Base-by-base conservation (phyloP, 2,797 vertebrate species). In the Sternarchorhynchus goeldii region DNA sequence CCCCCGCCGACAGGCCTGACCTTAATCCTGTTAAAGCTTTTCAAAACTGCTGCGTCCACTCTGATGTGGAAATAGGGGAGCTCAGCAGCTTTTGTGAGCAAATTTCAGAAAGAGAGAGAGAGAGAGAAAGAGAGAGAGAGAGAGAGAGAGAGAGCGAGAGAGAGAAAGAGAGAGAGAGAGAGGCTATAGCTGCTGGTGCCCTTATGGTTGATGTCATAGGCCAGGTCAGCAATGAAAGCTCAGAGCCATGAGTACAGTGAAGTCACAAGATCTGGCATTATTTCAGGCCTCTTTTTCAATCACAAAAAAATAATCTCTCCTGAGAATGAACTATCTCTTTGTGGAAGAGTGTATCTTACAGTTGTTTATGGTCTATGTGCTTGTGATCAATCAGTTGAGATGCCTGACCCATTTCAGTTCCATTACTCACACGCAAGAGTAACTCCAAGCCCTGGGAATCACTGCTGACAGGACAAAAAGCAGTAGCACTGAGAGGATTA, bases 1-100 rank as follows among this genome's bases (percentile, higher is more conserved):
- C n/a, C n/a, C n/a, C n/a, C n/a, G n/a, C n/a, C n/a, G 90, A 92
- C 91, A 91, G 90, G 88, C 90, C 90, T 90, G 83, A 89, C 85
- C 93, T 90, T 93, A 93, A 93, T 93, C 92, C 92, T 87, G 91
- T 93, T 92, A 92, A 90, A 91, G 91, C 91, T 92, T 93, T 93
- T 91, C 90, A 93, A 92, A 93, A 93, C 91, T 93, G 92, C 92
- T 93, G 92, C 84, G 90, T 93, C 91, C 92, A 91, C 90, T 90
- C 87, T 87, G 91, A 94, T 93, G 84, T 88, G 91, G 85, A 91
- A 91, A 93, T 93, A 93, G 88, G 89, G 88, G 58, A 53, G 66
- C 88, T 77, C 72, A 81, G 82, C 83, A 76, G 89, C 86, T 90
- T 92, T 93, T 94, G 92, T 94, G 86, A 91, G 88, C 87, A 89